These are phyloP conservation scores for Plecturocebus donacophilus DNA, from an alignment of 2,113 vertebrate species.

Conservation along the genomic window DNA sequence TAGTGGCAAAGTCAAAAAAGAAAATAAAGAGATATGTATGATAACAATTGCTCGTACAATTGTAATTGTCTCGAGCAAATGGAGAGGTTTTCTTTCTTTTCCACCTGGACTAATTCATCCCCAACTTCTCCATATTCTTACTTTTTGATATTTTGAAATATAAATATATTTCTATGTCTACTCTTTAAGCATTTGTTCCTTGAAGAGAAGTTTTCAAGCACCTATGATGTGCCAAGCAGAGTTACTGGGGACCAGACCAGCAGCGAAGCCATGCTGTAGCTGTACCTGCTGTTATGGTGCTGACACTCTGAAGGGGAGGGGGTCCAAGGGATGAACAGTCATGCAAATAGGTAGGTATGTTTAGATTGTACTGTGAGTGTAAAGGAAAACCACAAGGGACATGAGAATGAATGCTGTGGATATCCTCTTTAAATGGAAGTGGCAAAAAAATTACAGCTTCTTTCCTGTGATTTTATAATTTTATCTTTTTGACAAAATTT, in stretches of 20 bases:
- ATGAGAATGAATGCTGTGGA: not conserved
- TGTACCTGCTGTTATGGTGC: not conserved
- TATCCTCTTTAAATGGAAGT: not conserved
- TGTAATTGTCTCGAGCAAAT: not conserved
- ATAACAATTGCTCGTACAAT: not conserved
- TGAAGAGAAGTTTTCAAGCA: not conserved
- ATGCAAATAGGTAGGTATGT: not conserved
- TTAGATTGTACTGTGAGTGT: not conserved
- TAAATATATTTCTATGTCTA: not conserved
- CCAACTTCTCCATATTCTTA: not conserved
- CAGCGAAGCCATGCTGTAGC: not conserved
- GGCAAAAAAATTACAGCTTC: not conserved
- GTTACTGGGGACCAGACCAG: too few species aligned
- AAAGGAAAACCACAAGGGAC: not conserved
- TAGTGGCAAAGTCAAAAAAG: not conserved
- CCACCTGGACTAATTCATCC: not conserved
- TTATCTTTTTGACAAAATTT: not conserved
- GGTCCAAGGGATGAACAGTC: not conserved
- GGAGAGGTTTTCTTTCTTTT: slow-evolving; percentile 20
- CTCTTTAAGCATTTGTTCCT: not conserved
- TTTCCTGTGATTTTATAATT: not conserved
- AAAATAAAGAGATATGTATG: not conserved
- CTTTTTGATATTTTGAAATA: not conserved
- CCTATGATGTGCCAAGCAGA: not conserved
- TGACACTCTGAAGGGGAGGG: not conserved